Conservation (phyloP, 2,113 vertebrate species). For the Bufo bufo region DNA sequence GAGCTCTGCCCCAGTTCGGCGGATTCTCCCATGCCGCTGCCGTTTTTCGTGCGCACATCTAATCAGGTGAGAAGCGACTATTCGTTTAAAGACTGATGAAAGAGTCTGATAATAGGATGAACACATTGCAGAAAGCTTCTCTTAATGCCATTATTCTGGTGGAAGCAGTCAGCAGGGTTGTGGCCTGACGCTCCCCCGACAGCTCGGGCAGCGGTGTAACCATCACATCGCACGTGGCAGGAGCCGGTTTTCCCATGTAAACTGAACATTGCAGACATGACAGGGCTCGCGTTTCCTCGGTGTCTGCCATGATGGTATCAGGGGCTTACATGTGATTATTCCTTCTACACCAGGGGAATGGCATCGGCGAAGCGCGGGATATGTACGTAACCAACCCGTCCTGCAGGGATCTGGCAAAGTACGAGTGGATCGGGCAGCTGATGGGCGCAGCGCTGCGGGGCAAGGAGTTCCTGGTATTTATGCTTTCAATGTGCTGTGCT, state of each 20-base stretch:
- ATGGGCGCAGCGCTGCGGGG: conserved; percentile 97
- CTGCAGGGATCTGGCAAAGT: conserved; percentile 91
- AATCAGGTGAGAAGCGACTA: conserved; percentile 82
- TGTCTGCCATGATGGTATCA: neutral
- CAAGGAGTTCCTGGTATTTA: conserved; percentile 91
- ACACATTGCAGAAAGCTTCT: too few relatives aligned
- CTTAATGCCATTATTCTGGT: neutral
- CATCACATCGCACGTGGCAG: too few relatives aligned
- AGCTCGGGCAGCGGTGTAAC: too few relatives aligned
- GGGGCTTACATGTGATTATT: neutral
- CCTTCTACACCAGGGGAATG: conserved; percentile 75
- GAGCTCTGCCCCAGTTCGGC: conserved; percentile 95
- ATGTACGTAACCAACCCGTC: conserved; percentile 97
- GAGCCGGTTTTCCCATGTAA: too few relatives aligned
- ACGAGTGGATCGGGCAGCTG: conserved; percentile 95
- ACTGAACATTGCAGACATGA: too few relatives aligned
- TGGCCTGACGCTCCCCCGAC: neutral
- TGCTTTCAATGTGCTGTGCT: neutral
- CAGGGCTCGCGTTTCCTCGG: neutral
- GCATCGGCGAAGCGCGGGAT: conserved; percentile 90
- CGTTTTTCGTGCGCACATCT: conserved; percentile 91
- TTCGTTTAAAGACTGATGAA: neutral
- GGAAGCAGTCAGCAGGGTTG: neutral
- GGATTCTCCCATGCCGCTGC: conserved; percentile 88
- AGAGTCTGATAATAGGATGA: too few relatives aligned